These are phyloP conservation scores for Diploptera punctata DNA, from an alignment of 2,888 invertebrate species.

Conservation along the genomic window DNA sequence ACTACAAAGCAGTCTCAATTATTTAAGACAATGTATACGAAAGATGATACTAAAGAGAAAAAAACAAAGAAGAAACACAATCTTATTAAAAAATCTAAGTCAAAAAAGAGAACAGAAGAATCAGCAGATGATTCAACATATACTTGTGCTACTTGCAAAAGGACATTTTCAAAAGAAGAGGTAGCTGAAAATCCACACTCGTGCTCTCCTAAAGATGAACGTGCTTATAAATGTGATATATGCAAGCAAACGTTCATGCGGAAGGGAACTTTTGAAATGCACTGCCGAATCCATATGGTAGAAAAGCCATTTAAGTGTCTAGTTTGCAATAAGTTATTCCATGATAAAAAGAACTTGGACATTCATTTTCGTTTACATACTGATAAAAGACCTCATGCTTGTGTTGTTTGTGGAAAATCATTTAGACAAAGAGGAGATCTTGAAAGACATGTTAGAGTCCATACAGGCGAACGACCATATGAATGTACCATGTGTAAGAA, in stretches of 20 bases:
- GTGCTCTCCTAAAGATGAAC: too few species aligned
- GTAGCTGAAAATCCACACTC: too few species aligned
- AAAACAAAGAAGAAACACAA: too few species aligned
- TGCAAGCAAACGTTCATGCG: not conserved
- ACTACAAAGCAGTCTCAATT: too few species aligned
- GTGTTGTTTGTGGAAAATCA: not conserved
- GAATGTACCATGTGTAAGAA: not conserved
- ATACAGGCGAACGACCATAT: not conserved
- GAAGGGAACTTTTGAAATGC: not conserved
- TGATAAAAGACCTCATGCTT: not conserved
- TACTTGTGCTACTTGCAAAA: too few species aligned
- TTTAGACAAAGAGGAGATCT: not conserved
- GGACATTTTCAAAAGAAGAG: too few species aligned
- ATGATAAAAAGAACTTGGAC: not conserved
- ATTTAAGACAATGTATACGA: too few species aligned
- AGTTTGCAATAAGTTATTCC: not conserved
- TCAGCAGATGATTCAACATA: too few species aligned
- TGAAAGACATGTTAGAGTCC: not conserved
- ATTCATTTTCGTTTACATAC: slow-evolving; percentile 2
- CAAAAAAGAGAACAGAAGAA: too few species aligned
- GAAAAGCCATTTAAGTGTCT: slow-evolving; percentile 7
- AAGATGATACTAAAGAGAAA: not conserved
- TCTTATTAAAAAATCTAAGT: too few species aligned
- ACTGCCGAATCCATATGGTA: slow-evolving; percentile 1
- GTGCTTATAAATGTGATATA: not conserved